These are phyloP conservation scores for Ptychadena robeensis DNA, from an alignment of 2,797 vertebrate species.

Conservation along the genomic window DNA sequence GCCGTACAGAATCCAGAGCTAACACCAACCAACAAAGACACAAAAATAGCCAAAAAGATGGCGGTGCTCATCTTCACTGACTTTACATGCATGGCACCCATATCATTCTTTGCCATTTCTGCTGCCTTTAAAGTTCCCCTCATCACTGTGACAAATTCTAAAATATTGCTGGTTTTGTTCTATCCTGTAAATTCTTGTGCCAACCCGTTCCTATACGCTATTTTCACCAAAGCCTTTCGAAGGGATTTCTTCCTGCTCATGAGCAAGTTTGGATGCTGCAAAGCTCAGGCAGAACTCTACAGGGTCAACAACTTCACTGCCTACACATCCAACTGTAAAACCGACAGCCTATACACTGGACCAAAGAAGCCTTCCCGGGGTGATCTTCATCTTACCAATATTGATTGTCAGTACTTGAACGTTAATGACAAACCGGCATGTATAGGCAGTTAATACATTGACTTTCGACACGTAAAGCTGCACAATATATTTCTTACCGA, in stretches of 20 bases:
- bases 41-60: slow-evolving; percentile 92
- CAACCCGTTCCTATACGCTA: slow-evolving; percentile 92
- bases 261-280: slow-evolving; percentile 82
- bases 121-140: slow-evolving; percentile 89
- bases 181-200: slow-evolving; percentile 94
- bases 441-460: slow-evolving; percentile 54
- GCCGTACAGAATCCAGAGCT: slow-evolving; percentile 85
- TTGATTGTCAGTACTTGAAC: slow-evolving; percentile 64
- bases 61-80: slow-evolving; percentile 92
- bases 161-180: slow-evolving; percentile 91
- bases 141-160: slow-evolving; percentile 92
- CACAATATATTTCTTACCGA: slow-evolving; percentile 45
- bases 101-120: slow-evolving; percentile 94
- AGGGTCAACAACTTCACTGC: slow-evolving; percentile 78
- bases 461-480: slow-evolving; percentile 34
- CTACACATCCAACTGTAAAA: slow-evolving; percentile 73
- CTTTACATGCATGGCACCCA: slow-evolving; percentile 92
- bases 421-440: slow-evolving; percentile 55
- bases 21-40: slow-evolving; percentile 80
- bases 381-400: slow-evolving; percentile 65
- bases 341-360: slow-evolving; percentile 61
- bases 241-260: slow-evolving; percentile 84
- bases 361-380: slow-evolving; percentile 66
- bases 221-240: slow-evolving; percentile 89
- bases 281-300: slow-evolving; percentile 74